These are phyloP conservation scores for Esox lucius DNA, from an alignment of 2,797 vertebrate genomes.

Conservation along the genomic window DNA sequence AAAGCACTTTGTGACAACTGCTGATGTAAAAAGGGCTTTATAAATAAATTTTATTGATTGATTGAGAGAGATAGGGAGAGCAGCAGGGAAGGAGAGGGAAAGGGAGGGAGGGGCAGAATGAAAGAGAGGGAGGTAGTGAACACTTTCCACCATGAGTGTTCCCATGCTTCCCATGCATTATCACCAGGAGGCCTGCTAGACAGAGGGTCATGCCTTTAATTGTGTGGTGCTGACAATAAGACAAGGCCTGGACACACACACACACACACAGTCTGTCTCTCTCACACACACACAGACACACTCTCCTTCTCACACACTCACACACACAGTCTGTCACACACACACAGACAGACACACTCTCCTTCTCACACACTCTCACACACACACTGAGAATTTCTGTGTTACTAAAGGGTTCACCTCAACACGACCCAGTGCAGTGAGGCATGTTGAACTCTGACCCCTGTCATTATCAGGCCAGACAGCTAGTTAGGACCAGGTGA, in stretches of 20 bases:
- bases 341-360: background rate
- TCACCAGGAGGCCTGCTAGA: background rate
- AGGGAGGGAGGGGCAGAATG: too few species aligned
- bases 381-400: slow-evolving; percentile 1
- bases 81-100: slow-evolving; percentile 7
- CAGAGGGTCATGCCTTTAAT: slow-evolving; percentile 1
- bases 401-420: slow-evolving; percentile 62
- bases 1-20: too few species aligned
- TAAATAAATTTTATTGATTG: too few species aligned
- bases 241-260: background rate
- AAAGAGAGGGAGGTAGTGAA: background rate
- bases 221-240: slow-evolving; percentile 19
- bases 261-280: too few species aligned
- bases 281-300: background rate
- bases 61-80: too few species aligned
- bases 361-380: background rate
- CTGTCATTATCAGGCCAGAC: slow-evolving; percentile 73
- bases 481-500: slow-evolving; percentile 64
- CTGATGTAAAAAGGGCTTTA: too few species aligned
- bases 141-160: background rate
- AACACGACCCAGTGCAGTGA: slow-evolving; percentile 60
- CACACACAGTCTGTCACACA: background rate
- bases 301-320: background rate
- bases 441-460: slow-evolving; percentile 74
- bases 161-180: background rate